A percentile compares a stretch with the other conserved stretches of the same genome.
Conservation (phyloP, 2,113 vertebrate genomes). For the Columba livia region DNA sequence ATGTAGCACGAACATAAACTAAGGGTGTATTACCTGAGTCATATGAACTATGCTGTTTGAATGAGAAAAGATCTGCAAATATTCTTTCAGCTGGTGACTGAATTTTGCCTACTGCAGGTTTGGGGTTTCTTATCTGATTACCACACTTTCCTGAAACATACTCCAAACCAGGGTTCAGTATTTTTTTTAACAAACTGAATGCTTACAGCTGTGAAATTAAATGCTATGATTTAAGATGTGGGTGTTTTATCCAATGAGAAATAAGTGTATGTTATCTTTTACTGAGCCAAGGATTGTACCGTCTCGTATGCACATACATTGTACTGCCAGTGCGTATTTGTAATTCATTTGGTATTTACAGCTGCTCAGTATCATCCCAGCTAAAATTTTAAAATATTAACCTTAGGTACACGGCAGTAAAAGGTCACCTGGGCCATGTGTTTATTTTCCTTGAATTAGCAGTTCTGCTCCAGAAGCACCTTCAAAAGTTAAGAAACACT, state of each 20-base stretch:
- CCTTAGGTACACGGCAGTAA: background rate
- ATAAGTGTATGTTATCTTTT: background rate
- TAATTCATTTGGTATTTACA: background rate
- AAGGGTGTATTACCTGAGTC: background rate
- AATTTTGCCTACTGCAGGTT: background rate
- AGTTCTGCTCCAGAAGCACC: background rate
- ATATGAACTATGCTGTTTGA: background rate
- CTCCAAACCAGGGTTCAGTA: background rate
- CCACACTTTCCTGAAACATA: background rate
- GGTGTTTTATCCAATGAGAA: background rate
- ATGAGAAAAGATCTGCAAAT: background rate
- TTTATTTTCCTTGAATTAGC: background rate
- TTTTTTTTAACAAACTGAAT: background rate
- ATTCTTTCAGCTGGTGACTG: background rate
- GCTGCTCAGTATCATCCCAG: background rate
- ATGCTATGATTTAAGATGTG: background rate
- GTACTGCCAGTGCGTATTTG: background rate
- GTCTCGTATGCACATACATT: background rate
- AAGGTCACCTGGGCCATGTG: background rate
- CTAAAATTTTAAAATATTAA: background rate
- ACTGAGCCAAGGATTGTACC: background rate
- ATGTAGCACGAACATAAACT: background rate
- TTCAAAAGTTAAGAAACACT: background rate
- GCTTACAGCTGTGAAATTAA: background rate
- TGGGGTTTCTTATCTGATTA: background rate